These are phyloP conservation scores for Mizuhopecten yessoensis DNA, from an alignment of 1,140 invertebrate genomes.

Conservation along the genomic window DNA sequence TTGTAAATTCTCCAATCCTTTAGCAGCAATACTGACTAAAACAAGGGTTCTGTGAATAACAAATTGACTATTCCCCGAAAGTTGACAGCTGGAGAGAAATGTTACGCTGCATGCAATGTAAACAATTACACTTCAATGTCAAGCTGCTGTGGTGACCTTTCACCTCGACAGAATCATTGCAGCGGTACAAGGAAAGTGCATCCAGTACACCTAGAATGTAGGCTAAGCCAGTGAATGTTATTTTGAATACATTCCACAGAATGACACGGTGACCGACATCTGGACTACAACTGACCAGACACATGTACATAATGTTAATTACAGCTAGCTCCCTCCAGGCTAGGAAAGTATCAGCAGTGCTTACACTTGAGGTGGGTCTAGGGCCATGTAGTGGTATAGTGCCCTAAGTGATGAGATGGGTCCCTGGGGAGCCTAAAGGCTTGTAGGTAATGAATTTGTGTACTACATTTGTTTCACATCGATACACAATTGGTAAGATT, in stretches of 20 bases:
- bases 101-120: too few relatives aligned
- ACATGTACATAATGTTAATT: not conserved
- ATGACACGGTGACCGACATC: not conserved
- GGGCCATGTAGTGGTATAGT: not conserved
- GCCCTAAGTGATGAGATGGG: not conserved
- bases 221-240: not conserved
- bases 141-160: too few relatives aligned
- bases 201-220: not conserved
- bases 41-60: too few relatives aligned
- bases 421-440: conserved; percentile 7
- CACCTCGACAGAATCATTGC: not conserved
- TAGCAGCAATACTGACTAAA: too few relatives aligned
- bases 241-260: not conserved
- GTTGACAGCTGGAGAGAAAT: too few relatives aligned
- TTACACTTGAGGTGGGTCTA: not conserved
- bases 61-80: too few relatives aligned
- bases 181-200: not conserved
- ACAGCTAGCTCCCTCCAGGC: not conserved
- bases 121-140: too few relatives aligned
- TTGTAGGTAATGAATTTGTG: not conserved
- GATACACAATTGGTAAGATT: not conserved
- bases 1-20: too few relatives aligned
- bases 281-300: not conserved
- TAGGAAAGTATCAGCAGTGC: not conserved
- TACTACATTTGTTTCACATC: not conserved